Conservation (phyloP, 1,140 invertebrate species). For the Cotesia vestalis region DNA sequence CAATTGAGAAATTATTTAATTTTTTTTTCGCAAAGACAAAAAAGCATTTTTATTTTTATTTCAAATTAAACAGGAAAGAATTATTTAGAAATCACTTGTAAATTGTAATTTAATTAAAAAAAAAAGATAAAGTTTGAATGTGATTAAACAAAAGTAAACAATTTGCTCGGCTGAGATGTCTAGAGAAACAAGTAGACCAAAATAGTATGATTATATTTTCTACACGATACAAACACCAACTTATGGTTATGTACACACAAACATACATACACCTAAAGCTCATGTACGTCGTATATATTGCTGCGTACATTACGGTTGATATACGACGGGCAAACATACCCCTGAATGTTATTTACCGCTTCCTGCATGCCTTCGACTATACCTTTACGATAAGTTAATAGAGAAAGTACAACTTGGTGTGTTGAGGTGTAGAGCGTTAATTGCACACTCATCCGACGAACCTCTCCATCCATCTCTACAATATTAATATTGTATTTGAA, state of each 20-base stretch:
- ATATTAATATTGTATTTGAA: not conserved
- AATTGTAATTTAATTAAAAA: too few relatives aligned
- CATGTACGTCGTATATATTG: slow-evolving; percentile 19
- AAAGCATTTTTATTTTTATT: too few relatives aligned
- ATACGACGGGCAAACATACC: slow-evolving; percentile 47
- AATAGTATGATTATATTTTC: slow-evolving; percentile 32
- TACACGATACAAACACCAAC: slow-evolving; percentile 8
- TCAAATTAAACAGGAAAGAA: too few relatives aligned
- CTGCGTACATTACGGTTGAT: slow-evolving; percentile 40
- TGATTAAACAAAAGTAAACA: not conserved
- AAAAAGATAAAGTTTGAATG: not conserved
- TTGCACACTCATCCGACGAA: slow-evolving; percentile 33
- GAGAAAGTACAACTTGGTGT: slow-evolving; percentile 37
- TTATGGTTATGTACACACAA: not conserved
- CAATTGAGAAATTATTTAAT: too few relatives aligned
- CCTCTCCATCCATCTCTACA: slow-evolving; percentile 26
- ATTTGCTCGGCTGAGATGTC: slow-evolving; percentile 19
- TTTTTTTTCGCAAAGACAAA: too few relatives aligned
- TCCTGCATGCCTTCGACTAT: slow-evolving; percentile 36
- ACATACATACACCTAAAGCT: slow-evolving; percentile 27
- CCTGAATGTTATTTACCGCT: slow-evolving; percentile 52
- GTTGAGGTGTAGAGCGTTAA: slow-evolving; percentile 32
- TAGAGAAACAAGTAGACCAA: slow-evolving; percentile 36
- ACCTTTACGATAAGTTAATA: slow-evolving; percentile 53
- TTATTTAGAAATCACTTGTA: too few relatives aligned